These are phyloP conservation scores for Tuberolachnus salignus DNA, from an alignment of 2,888 invertebrate species.

Conservation along the genomic window DNA sequence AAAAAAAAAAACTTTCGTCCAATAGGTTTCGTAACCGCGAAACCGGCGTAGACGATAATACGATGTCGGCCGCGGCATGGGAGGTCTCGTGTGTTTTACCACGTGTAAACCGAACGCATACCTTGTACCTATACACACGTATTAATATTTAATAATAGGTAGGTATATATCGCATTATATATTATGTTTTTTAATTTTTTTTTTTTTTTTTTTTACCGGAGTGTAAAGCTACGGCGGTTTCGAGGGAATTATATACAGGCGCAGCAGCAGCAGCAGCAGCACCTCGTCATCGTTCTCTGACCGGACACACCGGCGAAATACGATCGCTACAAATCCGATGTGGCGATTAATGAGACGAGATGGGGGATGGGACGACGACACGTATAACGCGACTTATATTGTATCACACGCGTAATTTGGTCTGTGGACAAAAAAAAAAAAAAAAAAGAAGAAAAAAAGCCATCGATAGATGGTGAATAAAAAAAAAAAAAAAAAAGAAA, in stretches of 20 bases:
- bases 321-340: constrained; percentile 46
- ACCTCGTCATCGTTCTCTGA: not conserved
- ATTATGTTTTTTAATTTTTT: not conserved
- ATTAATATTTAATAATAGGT: not conserved
- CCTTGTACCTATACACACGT: not conserved
- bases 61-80: not conserved
- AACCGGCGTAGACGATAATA: not conserved
- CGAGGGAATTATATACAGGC: not conserved
- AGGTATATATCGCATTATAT: not conserved
- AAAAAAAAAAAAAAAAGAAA: not conserved
- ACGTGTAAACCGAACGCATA: constrained; percentile 26
- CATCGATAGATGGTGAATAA: not conserved
- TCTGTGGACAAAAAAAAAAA: not conserved
- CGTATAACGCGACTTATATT: too few species aligned
- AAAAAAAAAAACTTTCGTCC: not conserved
- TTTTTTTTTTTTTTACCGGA: constrained; percentile 1
- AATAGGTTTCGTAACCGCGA: not conserved
- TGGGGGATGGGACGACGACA: not conserved
- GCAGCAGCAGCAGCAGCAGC: not conserved
- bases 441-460: not conserved
- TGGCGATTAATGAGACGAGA: constrained; percentile 5
- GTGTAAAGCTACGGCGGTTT: constrained; percentile 9
- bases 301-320: constrained; percentile 37
- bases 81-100: constrained; percentile 14
- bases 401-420: constrained; percentile 33